Evolutionary conservation across 2,113 vertebrate genomes (phyloP).

Genomic region (Ammodytes marinus): DNA sequence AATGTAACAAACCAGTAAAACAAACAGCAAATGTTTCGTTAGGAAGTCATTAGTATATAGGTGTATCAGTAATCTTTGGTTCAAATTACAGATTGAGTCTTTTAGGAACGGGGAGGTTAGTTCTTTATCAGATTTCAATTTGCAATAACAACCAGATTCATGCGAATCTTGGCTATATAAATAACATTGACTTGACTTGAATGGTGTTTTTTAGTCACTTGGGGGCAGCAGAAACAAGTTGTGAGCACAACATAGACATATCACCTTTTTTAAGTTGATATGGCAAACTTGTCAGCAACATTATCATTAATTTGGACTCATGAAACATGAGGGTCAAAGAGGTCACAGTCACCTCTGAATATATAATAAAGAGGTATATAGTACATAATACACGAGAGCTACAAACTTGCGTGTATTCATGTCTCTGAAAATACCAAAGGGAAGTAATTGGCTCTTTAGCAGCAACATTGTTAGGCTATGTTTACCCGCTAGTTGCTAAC

Average conservation of each 20-base stretch:
- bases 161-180: too few species aligned
- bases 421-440: background rate
- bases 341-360: background rate
- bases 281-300: background rate
- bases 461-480: too few species aligned
- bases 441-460: background rate
- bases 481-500: background rate
- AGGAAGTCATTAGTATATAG: background rate
- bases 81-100: background rate
- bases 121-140: background rate
- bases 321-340: background rate
- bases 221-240: background rate
- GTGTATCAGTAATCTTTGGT: background rate
- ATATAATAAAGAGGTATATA: too few species aligned
- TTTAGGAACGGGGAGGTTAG: background rate
- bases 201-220: background rate
- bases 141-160: background rate
- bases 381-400: background rate
- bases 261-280: background rate
- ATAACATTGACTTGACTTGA: too few species aligned
- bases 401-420: background rate
- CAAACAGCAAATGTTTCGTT: slow-evolving; percentile 7
- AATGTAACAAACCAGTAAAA: background rate
- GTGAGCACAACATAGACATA: background rate
- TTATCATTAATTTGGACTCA: background rate